Evolutionary conservation across 2,113 vertebrate genomes (phyloP), one percentile per base, ranked within the genome.

Genomic region (Scomber scombrus): DNA sequence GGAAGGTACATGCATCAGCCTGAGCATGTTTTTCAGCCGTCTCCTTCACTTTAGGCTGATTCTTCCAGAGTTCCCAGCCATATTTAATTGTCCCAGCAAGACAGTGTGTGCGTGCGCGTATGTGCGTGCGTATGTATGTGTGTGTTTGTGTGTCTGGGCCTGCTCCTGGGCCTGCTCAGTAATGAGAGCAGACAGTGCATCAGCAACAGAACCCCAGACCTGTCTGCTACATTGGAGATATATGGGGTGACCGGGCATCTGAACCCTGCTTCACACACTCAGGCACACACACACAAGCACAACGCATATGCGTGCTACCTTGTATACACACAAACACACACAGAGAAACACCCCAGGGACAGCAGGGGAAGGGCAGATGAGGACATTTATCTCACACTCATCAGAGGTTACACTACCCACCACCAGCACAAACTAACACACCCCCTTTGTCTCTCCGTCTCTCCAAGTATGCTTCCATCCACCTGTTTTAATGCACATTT

Each of bases 151-250:
- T 75, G 66, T 45, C 86, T 91, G 91, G 87, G 82, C 87, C 86
- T 54, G 18, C 88, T 93, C 92, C 75, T 84, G 85, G 85, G 57
- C 76, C 89, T 90, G 90, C 82, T 88, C 87, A 86, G 81, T 91
- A 92, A 93, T 91, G 83, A 89, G 86, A 92, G 81, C 81, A 90
- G 87, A 90, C 90, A 92, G 88, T 87, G 78, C 81, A 90, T 87
- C 85, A 73, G 87, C 85, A 88, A 82, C 91, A 93, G 88, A 91
- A 87, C 89, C 85, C 85, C 85, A 85, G 89, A 90, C 84, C 86
- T 89, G 90, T 91, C 90, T 87, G 85, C 83, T 85, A 52, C 26
- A n/a, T 88, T 82, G 67, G 76, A 92, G 88, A 91, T 89, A 50
- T 89, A 91, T 93, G 82, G 80, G 81, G 88, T 80, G 88, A 84